Evolutionary conservation across 1,140 invertebrate genomes (phyloP).

Genomic region (Stegodyphus dumicola): DNA sequence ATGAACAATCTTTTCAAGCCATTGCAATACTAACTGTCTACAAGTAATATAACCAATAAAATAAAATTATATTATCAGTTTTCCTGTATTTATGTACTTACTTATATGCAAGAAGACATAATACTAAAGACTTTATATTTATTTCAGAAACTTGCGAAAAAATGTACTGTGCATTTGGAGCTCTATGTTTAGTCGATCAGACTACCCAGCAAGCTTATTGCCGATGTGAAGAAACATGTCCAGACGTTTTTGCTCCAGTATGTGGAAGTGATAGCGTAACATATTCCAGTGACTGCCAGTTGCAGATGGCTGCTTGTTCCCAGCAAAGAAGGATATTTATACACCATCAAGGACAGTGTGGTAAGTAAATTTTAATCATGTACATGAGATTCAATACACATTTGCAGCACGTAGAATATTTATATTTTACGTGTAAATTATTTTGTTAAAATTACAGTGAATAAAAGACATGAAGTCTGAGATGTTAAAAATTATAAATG

Average conservation of each 20-base stretch:
- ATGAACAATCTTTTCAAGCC: too few relatives aligned
- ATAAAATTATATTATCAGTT: too few relatives aligned
- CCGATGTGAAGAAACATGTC: constrained; percentile 74
- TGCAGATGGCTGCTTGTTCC: constrained; percentile 80
- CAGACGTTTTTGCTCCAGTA: constrained; percentile 72
- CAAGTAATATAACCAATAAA: too few relatives aligned
- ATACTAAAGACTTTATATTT: neutral
- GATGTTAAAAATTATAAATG: too few relatives aligned
- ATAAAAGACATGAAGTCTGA: too few relatives aligned
- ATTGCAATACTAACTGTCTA: too few relatives aligned
- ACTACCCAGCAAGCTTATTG: constrained; percentile 76
- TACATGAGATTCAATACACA: too few relatives aligned
- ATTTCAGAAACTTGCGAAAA: constrained; percentile 80
- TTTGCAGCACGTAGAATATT: too few relatives aligned
- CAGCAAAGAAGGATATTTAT: constrained; percentile 78
- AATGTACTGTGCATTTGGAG: constrained; percentile 83
- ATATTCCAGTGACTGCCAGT: constrained; percentile 82
- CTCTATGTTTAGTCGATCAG: constrained; percentile 78
- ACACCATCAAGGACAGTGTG: constrained; percentile 81
- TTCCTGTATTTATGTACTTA: too few relatives aligned
- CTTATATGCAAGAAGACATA: too few relatives aligned
- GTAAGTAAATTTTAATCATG: constrained; percentile 72
- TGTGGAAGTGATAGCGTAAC: constrained; percentile 85
- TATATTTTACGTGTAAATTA: too few relatives aligned
- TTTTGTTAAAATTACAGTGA: too few relatives aligned